Evolutionary conservation across 1,140 invertebrate species (phyloP).

Genomic region (Drosophila punjabiensis): DNA sequence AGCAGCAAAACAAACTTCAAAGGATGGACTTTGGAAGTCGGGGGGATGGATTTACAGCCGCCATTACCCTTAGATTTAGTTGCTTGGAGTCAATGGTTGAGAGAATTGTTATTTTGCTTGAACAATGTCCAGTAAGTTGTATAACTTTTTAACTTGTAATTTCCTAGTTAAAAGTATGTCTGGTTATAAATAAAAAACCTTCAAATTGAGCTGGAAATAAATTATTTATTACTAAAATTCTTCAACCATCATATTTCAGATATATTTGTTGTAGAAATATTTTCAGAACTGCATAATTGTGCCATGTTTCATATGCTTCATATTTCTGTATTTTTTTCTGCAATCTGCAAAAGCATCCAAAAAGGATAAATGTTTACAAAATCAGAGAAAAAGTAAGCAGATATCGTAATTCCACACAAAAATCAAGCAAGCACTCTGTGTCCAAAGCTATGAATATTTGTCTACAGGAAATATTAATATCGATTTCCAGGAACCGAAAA

Average conservation of each 20-base stretch:
- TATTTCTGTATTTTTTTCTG: neutral
- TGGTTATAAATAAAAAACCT: neutral
- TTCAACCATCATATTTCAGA: neutral
- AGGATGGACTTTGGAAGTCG: slow-evolving; percentile 1
- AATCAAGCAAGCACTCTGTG: neutral
- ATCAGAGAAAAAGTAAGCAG: neutral
- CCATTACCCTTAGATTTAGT: slow-evolving; percentile 13
- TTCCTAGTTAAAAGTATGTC: neutral
- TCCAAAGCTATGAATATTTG: slow-evolving; percentile 24
- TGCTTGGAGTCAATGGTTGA: slow-evolving; percentile 5
- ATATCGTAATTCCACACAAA: neutral
- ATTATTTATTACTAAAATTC: neutral
- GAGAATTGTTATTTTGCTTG: neutral
- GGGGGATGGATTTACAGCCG: slow-evolving; percentile 1
- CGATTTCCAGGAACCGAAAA: neutral
- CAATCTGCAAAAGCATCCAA: neutral
- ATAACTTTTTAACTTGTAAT: neutral
- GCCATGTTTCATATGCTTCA: neutral
- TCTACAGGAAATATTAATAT: slow-evolving; percentile 17
- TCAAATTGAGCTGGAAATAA: neutral
- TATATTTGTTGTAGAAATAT: neutral
- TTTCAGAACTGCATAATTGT: neutral
- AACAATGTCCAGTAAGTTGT: neutral
- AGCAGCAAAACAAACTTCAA: slow-evolving; percentile 42
- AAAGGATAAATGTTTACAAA: slow-evolving; percentile 6